Percentiles rank a stretch among this genome's conserved stretches.
These are phyloP conservation scores for Neodiprion fabricii DNA, from an alignment of 1,140 invertebrate genomes.

Conservation along the genomic window DNA sequence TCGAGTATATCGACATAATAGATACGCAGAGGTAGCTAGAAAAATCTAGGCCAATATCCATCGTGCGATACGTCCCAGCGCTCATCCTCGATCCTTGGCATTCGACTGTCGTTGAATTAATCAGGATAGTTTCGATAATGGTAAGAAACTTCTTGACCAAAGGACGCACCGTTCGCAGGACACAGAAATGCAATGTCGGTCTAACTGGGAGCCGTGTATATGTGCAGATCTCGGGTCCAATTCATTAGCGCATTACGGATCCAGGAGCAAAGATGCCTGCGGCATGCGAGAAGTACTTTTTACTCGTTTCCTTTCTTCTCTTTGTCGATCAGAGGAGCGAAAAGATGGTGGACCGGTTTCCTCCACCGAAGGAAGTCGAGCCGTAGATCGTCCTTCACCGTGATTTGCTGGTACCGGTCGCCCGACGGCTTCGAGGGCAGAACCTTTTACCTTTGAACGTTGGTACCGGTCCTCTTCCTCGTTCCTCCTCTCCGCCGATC, in stretches of 20 bases:
- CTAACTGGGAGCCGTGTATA: no score
- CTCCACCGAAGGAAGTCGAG: constrained; percentile 16
- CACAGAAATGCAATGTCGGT: no score
- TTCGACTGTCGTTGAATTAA: no score
- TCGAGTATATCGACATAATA: no score
- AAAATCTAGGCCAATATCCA: no score
- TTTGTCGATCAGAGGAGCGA: neutral
- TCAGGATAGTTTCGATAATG: no score
- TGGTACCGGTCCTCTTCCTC: constrained; percentile 14
- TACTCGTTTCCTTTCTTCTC: constrained; percentile 39
- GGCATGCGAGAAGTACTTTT: constrained; percentile 37
- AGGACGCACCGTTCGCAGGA: no score
- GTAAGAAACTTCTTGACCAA: no score
- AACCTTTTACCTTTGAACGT: constrained; percentile 30
- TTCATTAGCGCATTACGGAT: constrained; percentile 58
- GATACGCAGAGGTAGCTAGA: no score
- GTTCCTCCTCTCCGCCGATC: no score
- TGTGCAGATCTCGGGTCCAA: constrained; percentile 28
- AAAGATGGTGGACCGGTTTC: constrained; percentile 46
- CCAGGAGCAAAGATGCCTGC: constrained; percentile 49
- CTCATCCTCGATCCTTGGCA: no score
- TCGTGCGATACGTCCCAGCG: no score
- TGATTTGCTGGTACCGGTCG: constrained; percentile 42
- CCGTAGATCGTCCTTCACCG: constrained; percentile 44
- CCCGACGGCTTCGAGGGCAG: constrained; percentile 24